phyloP scores from a whole-genome alignment of 2,113 vertebrate species.

The Pygathrix nemaeus region DNA sequence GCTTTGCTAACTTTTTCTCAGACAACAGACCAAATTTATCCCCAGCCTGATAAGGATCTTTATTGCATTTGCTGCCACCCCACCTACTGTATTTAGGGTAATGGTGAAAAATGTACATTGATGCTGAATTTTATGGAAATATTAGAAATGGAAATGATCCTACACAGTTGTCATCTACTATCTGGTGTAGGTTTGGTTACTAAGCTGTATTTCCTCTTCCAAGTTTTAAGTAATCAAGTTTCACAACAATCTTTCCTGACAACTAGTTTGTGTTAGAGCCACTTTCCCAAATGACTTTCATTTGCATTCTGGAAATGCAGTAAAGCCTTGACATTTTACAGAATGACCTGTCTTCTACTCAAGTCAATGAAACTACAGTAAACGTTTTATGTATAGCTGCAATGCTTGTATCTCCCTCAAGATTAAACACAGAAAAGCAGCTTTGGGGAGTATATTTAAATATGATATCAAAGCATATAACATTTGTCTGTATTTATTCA shows the following conservation, averaged over 20 bases:
- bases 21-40: background rate
- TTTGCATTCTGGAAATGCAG: background rate
- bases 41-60: background rate
- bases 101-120: background rate
- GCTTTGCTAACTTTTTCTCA: background rate
- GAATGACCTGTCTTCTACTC: rapidly evolving
- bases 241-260: background rate
- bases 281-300: background rate
- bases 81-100: background rate
- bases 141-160: background rate
- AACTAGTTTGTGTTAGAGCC: background rate
- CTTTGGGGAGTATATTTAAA: background rate
- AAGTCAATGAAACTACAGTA: rapidly evolving
- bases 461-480: rapidly evolving
- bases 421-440: rapidly evolving
- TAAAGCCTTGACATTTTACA: background rate
- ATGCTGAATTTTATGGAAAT: background rate
- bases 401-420: background rate
- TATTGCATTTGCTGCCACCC: background rate
- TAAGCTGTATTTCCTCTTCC: background rate
- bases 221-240: background rate
- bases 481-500: background rate
- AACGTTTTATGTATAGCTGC: background rate
- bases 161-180: background rate
- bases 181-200: background rate